These are phyloP conservation scores for Agriopis aurantiaria DNA, from an alignment of 2,888 invertebrate genomes.

Conservation along the genomic window DNA sequence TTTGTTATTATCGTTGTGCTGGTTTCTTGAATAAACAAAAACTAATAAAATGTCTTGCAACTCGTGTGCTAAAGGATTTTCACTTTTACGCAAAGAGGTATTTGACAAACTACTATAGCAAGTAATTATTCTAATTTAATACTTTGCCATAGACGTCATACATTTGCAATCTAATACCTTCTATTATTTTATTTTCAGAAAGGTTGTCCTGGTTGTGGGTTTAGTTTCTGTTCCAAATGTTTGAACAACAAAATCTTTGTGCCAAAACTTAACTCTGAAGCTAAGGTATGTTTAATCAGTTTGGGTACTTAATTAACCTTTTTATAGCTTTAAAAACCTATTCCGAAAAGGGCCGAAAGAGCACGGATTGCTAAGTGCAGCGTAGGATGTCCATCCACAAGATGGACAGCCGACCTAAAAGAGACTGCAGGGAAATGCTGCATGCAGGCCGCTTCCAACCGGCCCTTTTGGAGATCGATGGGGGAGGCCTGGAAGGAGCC, in stretches of 20 bases:
- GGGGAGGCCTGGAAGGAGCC: no score
- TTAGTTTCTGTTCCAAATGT: constrained; percentile 94
- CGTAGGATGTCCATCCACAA: no score
- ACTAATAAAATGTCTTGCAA: constrained; percentile 89
- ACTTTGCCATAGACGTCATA: no score
- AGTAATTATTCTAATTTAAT: no score
- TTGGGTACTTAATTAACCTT: not conserved
- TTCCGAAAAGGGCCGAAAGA: no score
- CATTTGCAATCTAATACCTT: no score
- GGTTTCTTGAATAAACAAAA: not conserved
- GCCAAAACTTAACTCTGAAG: constrained; percentile 87
- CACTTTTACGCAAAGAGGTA: constrained; percentile 91
- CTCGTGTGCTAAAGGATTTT: constrained; percentile 90
- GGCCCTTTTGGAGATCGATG: no score
- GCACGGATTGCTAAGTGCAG: no score
- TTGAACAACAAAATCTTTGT: constrained; percentile 90
- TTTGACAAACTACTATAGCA: constrained; percentile 40
- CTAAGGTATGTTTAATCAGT: constrained; percentile 87
- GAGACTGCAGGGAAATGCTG: no score
- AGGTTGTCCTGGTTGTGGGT: constrained; percentile 94
- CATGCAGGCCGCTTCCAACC: no score
- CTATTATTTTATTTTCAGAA: constrained; percentile 85
- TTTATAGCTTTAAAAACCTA: not conserved
- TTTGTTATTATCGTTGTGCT: no score
- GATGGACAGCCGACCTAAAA: no score